Percentiles rank a stretch among this genome's conserved stretches.
Evolutionary conservation across 2,113 vertebrate genomes (phyloP).

Genomic region (Sapajus apella): DNA sequence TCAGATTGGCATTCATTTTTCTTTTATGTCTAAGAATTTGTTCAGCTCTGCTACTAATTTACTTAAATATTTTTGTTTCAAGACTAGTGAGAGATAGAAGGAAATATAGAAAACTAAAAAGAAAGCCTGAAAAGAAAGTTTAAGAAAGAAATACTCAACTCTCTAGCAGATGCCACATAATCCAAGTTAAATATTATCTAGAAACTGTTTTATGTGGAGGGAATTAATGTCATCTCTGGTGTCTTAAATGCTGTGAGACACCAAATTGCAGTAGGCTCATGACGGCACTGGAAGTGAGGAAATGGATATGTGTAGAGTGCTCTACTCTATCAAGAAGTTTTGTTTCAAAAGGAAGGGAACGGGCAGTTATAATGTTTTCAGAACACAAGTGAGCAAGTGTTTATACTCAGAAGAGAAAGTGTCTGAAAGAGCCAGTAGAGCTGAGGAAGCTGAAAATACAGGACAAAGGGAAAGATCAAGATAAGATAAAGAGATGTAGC

Average conservation of each 20-base stretch:
- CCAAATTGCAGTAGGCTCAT: background rate
- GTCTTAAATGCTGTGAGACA: background rate
- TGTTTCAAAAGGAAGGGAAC: slow-evolving; percentile 19
- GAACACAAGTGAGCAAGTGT: background rate
- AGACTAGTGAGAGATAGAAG: background rate
- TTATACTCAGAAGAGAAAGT: background rate
- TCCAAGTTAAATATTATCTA: background rate
- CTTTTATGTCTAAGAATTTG: background rate
- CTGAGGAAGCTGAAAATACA: background rate
- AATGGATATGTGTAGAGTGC: background rate
- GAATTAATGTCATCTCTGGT: background rate
- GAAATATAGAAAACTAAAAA: background rate
- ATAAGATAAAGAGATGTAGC: background rate
- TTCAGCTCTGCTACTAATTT: background rate
- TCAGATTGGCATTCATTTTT: slow-evolving; percentile 36
- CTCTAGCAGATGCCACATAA: background rate
- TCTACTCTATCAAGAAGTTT: background rate
- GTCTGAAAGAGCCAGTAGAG: background rate
- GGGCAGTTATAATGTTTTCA: background rate
- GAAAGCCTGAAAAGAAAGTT: background rate
- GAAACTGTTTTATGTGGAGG: background rate
- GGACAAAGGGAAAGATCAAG: background rate
- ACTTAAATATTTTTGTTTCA: slow-evolving; percentile 15
- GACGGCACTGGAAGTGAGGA: background rate
- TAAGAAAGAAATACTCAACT: background rate